Evolutionary conservation across 2,888 invertebrate genomes (phyloP), one percentile per base, ranked within the genome.

Genomic region (Apodemia mormo): DNA sequence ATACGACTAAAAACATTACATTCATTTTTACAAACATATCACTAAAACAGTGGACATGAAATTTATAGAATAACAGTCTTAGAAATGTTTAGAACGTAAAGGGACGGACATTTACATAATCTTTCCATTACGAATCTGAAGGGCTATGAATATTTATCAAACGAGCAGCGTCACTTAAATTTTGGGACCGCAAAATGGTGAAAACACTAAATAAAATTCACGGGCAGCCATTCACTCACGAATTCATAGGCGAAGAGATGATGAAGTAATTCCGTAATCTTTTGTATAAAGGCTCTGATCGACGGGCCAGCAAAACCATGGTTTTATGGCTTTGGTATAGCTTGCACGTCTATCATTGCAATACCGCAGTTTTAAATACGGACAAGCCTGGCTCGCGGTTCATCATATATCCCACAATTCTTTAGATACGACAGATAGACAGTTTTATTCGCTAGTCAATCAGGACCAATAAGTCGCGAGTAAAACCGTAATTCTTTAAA

Each of bases 101-200:
- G 71, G 72, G 74, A 69, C 67, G 30, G 37, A 30, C 64, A 75
- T 76, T 77, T 72, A 56, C 75, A 77, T 76, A 76, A 74, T 75
- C 74, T 71, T 72, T 68, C 75, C 75, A 77, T 77, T 75, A 72
- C 68, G 70, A 72, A 70, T 76, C 72, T 71, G 68, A 52, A 68
- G 67, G 56, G 68, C 67, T 65, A 77, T 77, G 76, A 77, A 77
- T 77, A 77, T 77, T 77, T 77, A 77, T 76, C 71, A 73, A 72
- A 75, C 68, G 74, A 70, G 71, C 69, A 74, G 70, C 73, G 72
- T 69, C 74, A 74, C 76, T 75, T 70, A 74, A 72, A 71, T 72
- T 75, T 70, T 67, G 73, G 74, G 71, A 69, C 72, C 71, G 61
- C 72, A 67, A 74, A 69, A 73, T 70, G 70, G 54, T 71, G 69